Conservation (phyloP, 2,888 invertebrate species). For the Norana najaformis region DNA sequence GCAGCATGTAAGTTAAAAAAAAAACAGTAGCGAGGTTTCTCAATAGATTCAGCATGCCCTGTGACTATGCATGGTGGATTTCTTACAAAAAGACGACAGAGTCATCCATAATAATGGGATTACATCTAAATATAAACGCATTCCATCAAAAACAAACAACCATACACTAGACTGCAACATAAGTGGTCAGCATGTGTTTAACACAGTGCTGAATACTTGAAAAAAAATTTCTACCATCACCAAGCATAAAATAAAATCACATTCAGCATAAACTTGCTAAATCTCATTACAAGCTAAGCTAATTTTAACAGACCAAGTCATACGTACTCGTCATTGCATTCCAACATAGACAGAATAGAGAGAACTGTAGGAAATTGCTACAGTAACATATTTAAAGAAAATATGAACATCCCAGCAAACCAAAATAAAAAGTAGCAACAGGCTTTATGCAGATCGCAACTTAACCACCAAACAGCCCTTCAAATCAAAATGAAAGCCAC, state of each 20-base stretch:
- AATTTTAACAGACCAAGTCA: neutral
- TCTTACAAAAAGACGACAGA: neutral
- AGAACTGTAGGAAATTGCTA: neutral
- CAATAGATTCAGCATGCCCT: neutral
- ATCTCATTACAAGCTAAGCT: neutral
- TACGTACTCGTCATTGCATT: neutral
- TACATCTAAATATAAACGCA: neutral
- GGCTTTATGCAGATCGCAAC: too few species aligned
- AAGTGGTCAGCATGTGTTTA: neutral
- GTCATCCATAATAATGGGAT: neutral
- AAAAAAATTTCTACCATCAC: neutral
- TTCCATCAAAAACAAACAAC: neutral
- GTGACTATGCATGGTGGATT: neutral
- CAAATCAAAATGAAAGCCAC: neutral
- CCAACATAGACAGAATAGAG: neutral
- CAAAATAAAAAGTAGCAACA: neutral
- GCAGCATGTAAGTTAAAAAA: neutral
- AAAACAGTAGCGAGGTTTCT: neutral
- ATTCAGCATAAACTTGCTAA: neutral
- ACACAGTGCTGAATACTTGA: neutral
- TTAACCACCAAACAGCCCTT: neutral
- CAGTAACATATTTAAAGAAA: neutral
- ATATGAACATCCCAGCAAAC: conserved; percentile 4
- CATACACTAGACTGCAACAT: neutral
- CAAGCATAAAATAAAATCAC: neutral